A percentile compares a stretch with the other conserved stretches of the same genome.
These are phyloP conservation scores for Chroicocephalus ridibundus DNA, from an alignment of 2,113 vertebrate genomes.

Conservation along the genomic window DNA sequence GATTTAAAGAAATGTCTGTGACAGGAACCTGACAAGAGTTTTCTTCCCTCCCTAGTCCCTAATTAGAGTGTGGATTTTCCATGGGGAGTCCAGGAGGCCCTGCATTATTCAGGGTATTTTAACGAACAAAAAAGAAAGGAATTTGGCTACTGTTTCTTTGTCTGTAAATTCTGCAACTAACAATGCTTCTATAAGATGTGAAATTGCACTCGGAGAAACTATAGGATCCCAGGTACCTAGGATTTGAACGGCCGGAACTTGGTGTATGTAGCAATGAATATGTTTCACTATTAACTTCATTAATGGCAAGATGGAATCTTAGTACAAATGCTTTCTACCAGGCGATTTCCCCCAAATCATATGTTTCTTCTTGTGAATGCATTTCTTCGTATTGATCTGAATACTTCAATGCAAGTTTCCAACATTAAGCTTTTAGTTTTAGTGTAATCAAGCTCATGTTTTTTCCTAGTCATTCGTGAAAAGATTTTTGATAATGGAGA, in stretches of 20 bases:
- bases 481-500: background rate
- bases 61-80: background rate
- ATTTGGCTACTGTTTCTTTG: background rate
- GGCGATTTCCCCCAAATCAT: background rate
- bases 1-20: slow-evolving; percentile 3
- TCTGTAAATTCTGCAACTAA: background rate
- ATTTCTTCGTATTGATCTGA: background rate
- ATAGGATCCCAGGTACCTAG: background rate
- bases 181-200: background rate
- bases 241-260: background rate
- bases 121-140: background rate
- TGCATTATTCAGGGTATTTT: slow-evolving; percentile 24
- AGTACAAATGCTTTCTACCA: background rate
- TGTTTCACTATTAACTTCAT: background rate
- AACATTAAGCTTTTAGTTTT: background rate
- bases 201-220: background rate
- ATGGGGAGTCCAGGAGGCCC: background rate
- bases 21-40: slow-evolving; percentile 37
- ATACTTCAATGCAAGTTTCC: background rate
- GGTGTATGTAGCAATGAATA: background rate
- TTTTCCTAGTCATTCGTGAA: background rate
- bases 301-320: background rate
- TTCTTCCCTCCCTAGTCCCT: background rate
- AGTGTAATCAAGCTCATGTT: background rate
- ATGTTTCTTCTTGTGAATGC: background rate